Percentiles rank a stretch among this genome's conserved stretches.
phyloP scores from a whole-genome alignment of 2,113 vertebrate species.

The Pedetes capensis region DNA sequence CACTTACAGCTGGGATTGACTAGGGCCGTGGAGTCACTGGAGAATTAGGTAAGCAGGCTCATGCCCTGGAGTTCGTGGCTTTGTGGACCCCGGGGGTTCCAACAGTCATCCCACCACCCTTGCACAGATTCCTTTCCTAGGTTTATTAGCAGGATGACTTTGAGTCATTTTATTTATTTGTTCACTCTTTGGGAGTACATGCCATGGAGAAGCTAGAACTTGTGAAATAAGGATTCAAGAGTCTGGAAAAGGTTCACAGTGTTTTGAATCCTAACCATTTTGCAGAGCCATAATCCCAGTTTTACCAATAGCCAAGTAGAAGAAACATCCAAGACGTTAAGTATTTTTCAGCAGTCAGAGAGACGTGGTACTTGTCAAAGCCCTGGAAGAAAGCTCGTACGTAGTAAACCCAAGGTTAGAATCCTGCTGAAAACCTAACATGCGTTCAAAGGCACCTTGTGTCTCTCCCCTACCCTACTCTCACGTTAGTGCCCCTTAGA shows the following conservation, averaged over 20 bases:
- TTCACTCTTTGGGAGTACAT: not conserved
- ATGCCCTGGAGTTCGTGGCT: fast-evolving
- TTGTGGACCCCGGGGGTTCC: not conserved
- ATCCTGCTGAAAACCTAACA: not conserved
- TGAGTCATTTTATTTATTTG: not conserved
- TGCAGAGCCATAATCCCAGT: not conserved
- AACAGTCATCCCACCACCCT: not conserved
- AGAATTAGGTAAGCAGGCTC: too few relatives aligned
- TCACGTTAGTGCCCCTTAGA: not conserved
- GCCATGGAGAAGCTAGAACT: not conserved
- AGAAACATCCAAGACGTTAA: not conserved
- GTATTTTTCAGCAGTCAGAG: not conserved
- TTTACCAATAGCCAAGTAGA: not conserved
- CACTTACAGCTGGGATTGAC: not conserved
- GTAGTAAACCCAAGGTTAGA: not conserved
- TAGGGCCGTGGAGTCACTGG: not conserved
- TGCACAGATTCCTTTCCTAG: not conserved
- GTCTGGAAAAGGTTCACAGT: not conserved
- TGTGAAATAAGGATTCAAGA: not conserved
- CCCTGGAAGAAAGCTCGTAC: not conserved
- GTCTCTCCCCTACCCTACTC: not conserved
- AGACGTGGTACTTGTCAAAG: not conserved
- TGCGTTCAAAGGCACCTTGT: not conserved
- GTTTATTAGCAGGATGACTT: too few relatives aligned
- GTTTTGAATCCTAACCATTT: not conserved